Evolutionary conservation across 2,797 vertebrate genomes (phyloP).

Genomic region (Botia almorhae): DNA sequence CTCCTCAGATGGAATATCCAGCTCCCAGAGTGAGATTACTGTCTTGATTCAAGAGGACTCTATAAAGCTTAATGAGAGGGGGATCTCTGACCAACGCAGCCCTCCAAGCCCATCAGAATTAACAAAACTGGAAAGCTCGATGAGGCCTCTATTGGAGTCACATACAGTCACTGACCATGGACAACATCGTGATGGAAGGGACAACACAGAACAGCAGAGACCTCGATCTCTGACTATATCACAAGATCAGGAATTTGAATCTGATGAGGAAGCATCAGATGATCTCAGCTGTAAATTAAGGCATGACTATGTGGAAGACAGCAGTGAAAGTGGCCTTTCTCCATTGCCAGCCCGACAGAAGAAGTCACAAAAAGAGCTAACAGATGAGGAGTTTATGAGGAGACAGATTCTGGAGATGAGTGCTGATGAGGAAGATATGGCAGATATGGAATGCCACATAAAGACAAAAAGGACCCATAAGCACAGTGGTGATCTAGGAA

Average conservation of each 20-base stretch:
- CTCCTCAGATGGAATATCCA: constrained; percentile 96
- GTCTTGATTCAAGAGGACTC: constrained; percentile 91
- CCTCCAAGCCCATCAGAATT: constrained; percentile 91
- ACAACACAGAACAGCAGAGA: constrained; percentile 80
- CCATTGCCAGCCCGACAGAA: constrained; percentile 86
- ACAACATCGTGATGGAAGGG: constrained; percentile 66
- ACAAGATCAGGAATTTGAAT: constrained; percentile 85
- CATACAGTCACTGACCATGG: constrained; percentile 69
- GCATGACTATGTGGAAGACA: constrained; percentile 97
- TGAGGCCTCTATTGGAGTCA: constrained; percentile 89
- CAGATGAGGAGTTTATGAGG: constrained; percentile 97
- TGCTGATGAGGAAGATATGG: constrained; percentile 93
- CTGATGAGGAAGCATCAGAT: constrained; percentile 92
- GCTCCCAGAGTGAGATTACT: constrained; percentile 95
- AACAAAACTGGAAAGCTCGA: constrained; percentile 91
- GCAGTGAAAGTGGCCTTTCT: constrained; percentile 94
- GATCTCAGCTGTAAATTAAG: constrained; percentile 95
- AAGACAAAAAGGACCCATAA: constrained; percentile 83
- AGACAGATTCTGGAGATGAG: constrained; percentile 98
- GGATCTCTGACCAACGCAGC: constrained; percentile 75
- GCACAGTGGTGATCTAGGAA: constrained; percentile 81
- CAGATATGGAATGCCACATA: constrained; percentile 78
- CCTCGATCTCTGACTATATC: constrained; percentile 92
- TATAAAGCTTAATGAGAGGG: constrained; percentile 88
- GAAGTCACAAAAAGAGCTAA: constrained; percentile 81